Evolutionary conservation across 2,113 vertebrate genomes (phyloP).

Genomic region (Percopsis transmontana): DNA sequence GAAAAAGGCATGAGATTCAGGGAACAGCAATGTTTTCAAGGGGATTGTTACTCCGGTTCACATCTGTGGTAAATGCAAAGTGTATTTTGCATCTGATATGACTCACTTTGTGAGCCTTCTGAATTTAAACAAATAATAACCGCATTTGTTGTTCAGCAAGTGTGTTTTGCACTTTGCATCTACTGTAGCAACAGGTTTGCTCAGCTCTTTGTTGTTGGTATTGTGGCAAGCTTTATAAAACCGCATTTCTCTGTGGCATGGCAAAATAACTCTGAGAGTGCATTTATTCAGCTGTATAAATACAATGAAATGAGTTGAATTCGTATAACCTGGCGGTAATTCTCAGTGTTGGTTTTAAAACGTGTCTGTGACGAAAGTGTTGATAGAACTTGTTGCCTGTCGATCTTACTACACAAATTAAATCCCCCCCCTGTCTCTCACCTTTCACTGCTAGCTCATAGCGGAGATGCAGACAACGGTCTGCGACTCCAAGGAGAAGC

Average conservation of each 20-base stretch:
- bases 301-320: neutral
- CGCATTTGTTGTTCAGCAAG: slow-evolving; percentile 20
- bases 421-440: neutral
- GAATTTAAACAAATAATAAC: slow-evolving; percentile 19
- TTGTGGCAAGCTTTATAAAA: slow-evolving; percentile 4
- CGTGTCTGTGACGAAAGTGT: neutral
- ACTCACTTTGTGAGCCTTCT: slow-evolving; percentile 21
- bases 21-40: neutral
- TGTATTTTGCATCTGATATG: slow-evolving; percentile 23
- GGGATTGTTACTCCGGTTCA: slow-evolving; percentile 9
- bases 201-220: slow-evolving; percentile 14
- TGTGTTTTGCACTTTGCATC: slow-evolving; percentile 34
- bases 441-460: slow-evolving; percentile 77
- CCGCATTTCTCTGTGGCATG: neutral
- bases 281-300: neutral
- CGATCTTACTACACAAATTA: neutral
- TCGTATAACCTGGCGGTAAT: neutral
- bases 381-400: too few species aligned
- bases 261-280: neutral
- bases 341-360: neutral
- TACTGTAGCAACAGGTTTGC: slow-evolving; percentile 32
- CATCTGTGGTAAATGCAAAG: slow-evolving; percentile 43
- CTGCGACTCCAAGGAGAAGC: slow-evolving; percentile 82
- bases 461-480: slow-evolving; percentile 83
- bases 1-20: neutral